Conservation (phyloP, 2,113 vertebrate genomes). For the Circaetus cinerascens region DNA sequence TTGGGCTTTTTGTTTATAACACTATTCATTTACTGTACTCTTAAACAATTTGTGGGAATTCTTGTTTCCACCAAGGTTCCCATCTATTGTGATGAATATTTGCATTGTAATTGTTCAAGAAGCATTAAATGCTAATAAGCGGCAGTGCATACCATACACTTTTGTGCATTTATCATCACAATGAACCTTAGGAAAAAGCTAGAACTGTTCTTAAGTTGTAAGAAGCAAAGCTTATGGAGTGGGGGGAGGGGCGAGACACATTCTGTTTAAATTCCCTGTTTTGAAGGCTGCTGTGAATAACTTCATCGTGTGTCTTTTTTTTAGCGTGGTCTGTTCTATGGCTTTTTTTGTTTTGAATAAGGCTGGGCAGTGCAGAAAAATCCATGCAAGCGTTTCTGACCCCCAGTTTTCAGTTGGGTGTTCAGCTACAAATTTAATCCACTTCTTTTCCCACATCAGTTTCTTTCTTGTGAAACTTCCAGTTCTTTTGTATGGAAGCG, state of each 20-base stretch:
- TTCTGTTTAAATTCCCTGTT: neutral
- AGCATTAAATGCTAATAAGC: constrained; percentile 52
- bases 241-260: neutral
- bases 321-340: neutral
- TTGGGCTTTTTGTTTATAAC: constrained; percentile 29
- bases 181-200: constrained; percentile 26
- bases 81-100: constrained; percentile 54
- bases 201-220: neutral
- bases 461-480: neutral
- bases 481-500: neutral
- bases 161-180: constrained; percentile 35
- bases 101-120: constrained; percentile 66
- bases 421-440: neutral
- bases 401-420: neutral
- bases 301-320: neutral
- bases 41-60: constrained; percentile 60
- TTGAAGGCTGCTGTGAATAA: neutral
- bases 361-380: neutral
- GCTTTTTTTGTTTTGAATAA: neutral
- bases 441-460: neutral
- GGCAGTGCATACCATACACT: neutral
- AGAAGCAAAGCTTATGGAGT: neutral
- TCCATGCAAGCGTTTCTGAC: rapidly evolving
- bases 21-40: constrained; percentile 51
- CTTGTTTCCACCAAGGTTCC: constrained; percentile 47